Conservation (phyloP, 2,113 vertebrate genomes). For the Chaenocephalus aceratus region DNA sequence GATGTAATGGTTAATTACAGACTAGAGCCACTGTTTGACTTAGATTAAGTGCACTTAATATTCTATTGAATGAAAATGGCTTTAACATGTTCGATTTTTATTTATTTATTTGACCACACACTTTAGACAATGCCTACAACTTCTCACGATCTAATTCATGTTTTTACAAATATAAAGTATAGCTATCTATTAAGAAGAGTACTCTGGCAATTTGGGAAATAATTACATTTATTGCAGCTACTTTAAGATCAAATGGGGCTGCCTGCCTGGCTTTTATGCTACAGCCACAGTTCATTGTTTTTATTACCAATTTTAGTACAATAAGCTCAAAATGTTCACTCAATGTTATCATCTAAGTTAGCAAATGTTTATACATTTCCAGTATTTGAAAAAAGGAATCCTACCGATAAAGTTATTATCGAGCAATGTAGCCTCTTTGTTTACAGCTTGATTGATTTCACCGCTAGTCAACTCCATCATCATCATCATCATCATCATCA, state of each 20-base stretch:
- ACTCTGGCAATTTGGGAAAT: neutral
- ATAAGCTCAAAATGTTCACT: neutral
- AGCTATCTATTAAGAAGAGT: neutral
- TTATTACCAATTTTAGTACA: neutral
- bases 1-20: constrained; percentile 34
- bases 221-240: neutral
- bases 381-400: too few species aligned
- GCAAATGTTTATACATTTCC: too few species aligned
- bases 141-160: neutral
- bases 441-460: neutral
- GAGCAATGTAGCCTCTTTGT: neutral
- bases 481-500: too few species aligned
- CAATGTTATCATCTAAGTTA: neutral
- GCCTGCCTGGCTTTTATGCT: neutral
- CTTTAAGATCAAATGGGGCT: too few species aligned
- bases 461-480: neutral
- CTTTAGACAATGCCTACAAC: neutral
- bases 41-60: constrained; percentile 4
- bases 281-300: neutral
- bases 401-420: too few species aligned
- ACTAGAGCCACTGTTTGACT: neutral
- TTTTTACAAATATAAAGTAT: neutral
- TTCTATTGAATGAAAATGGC: neutral
- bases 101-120: neutral
- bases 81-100: neutral